phyloP scores from a whole-genome alignment of 1,140 invertebrate genomes.

The Anoplolepis gracilipes region DNA sequence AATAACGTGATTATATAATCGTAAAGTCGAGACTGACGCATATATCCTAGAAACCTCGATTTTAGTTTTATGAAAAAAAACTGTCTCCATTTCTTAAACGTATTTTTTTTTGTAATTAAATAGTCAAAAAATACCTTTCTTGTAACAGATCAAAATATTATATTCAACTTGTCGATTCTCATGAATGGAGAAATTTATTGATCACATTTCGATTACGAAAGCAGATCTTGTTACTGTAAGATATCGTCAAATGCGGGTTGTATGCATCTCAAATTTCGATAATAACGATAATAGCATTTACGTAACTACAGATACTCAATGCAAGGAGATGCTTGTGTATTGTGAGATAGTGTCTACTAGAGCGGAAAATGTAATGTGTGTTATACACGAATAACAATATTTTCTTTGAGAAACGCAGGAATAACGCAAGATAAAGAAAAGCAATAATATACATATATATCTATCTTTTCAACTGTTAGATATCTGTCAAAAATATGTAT shows the following conservation, averaged over 20 bases:
- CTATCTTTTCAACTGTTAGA: conserved; percentile 16
- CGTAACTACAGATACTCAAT: conserved; percentile 1
- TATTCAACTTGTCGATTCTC: conserved; percentile 5
- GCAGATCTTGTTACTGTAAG: not conserved
- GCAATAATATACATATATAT: conserved; percentile 17
- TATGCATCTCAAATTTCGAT: conserved; percentile 17
- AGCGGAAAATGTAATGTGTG: conserved; percentile 22
- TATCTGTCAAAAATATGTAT: conserved; percentile 14
- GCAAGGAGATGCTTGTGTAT: conserved; percentile 24
- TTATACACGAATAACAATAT: conserved; percentile 8
- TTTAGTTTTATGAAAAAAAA: conserved; percentile 6
- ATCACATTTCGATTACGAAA: conserved; percentile 22
- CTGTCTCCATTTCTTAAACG: no score
- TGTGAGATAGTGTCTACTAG: conserved; percentile 1
- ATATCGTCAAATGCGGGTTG: conserved; percentile 18
- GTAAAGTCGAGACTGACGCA: conserved; percentile 12
- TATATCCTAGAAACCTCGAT: conserved; percentile 4
- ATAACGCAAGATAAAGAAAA: not conserved
- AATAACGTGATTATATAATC: conserved; percentile 49
- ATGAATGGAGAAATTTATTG: not conserved
- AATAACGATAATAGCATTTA: conserved; percentile 26
- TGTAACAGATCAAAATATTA: not conserved
- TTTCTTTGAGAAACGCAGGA: conserved; percentile 12
- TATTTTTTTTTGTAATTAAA: not conserved
- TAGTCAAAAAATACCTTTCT: not conserved